phyloP scores from a whole-genome alignment of 2,113 vertebrate genomes.

The Gymnorhina tibicen region DNA sequence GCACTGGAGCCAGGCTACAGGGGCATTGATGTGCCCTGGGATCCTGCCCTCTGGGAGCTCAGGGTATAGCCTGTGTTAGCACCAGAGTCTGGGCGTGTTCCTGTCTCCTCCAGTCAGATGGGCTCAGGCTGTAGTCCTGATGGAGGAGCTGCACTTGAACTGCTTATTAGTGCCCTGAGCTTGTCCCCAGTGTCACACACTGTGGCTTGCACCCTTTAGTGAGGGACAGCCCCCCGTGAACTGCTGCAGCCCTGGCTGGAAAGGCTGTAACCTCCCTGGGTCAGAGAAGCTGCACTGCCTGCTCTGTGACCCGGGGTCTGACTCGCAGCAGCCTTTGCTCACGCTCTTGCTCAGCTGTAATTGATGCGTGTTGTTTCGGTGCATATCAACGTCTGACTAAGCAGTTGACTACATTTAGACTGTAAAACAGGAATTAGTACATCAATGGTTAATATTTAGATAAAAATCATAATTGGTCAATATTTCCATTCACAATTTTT shows the following conservation, averaged over 20 bases:
- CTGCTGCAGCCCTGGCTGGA: neutral
- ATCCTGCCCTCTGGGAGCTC: neutral
- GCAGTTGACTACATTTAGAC: neutral
- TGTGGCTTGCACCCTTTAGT: neutral
- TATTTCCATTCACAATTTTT: neutral
- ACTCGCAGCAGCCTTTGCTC: neutral
- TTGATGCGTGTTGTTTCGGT: neutral
- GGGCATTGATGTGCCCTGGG: no score
- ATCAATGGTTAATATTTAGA: neutral
- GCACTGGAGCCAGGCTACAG: neutral
- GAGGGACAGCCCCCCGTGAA: neutral
- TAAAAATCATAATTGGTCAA: neutral
- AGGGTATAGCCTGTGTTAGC: neutral
- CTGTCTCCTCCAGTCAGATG: neutral
- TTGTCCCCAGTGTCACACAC: neutral
- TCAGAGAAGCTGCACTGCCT: neutral
- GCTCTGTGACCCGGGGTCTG: neutral
- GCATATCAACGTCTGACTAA: neutral
- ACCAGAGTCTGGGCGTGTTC: neutral
- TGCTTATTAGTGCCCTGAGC: neutral
- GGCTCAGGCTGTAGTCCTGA: accelerated
- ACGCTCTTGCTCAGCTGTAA: neutral
- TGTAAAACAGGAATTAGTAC: neutral
- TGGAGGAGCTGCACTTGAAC: neutral
- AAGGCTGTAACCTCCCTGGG: neutral